Evolutionary conservation across 2,797 vertebrate species (phyloP), one percentile per base, ranked within the genome.

Genomic region (Cuculus canorus): DNA sequence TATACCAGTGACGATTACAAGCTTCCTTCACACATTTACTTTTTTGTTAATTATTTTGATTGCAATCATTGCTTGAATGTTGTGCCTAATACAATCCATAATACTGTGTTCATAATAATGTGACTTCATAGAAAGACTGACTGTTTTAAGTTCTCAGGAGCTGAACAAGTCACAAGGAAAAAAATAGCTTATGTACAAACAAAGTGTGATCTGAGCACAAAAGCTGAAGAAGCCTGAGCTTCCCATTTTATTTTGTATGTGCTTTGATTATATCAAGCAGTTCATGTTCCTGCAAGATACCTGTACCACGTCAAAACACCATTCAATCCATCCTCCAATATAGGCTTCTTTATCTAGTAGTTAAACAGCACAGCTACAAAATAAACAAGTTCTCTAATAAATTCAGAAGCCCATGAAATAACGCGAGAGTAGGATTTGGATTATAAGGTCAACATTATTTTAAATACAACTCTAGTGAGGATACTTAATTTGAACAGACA

Each of bases 361-460:
- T 61, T 88, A 59, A 71, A 87, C 8, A 65, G 66, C 53, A 54
- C 41, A 89, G 68, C 53, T 82, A 63, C 16, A 71, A 43, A 59
- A 59, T 65, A 48, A 57, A 64, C 32, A 32, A 72, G 30, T 43
- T 71, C 39, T 86, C 61, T 70, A 66, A 65, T 33, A 65, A 81
- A 56, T 72, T 81, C 81, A 82, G 52, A 88, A 90, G 65, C 39
- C 56, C 43, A 24, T 50, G 28, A 90, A 90, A 70, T 82, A 88
- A 64, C 32, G 28, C 21, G 80, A 61, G 39, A 84, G 8, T 54
- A 71, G 59, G 7, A 61, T 54, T 33, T 61, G 27, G 41, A 57
- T 84, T 84, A 56, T 57, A 66, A 92, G 52, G 33, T 94, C 48
- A 86, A 22, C 70, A 80, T 61, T 88, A 50, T 41, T 95, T 94